These are phyloP conservation scores for Tyrophagus putrescentiae DNA, from an alignment of 1,140 invertebrate species.

Conservation along the genomic window DNA sequence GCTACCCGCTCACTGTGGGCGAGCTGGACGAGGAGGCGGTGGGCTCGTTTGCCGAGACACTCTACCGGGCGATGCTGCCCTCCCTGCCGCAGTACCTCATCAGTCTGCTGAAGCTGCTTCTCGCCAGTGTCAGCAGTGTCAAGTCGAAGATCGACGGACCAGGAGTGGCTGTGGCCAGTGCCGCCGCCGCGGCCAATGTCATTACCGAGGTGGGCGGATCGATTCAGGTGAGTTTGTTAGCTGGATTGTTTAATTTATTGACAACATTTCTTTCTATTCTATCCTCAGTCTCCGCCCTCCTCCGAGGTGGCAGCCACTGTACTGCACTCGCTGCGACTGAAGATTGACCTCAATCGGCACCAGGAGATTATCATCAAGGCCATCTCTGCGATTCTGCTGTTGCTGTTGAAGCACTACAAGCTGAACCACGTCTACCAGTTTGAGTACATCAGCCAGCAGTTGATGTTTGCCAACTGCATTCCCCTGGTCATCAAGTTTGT, in stretches of 20 bases:
- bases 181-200: constrained; percentile 5
- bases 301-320: constrained; percentile 95
- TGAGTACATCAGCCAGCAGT: constrained; percentile 96
- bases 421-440: constrained; percentile 99
- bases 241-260: no score
- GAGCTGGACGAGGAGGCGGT: constrained; percentile 20
- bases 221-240: no score
- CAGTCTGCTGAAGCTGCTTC: constrained; percentile 82
- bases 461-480: constrained; percentile 98
- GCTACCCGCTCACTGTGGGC: constrained; percentile 36
- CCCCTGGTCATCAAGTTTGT: constrained; percentile 96
- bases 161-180: not conserved
- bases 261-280: no score
- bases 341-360: constrained; percentile 92
- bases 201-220: constrained; percentile 3
- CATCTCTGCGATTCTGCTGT: constrained; percentile 77
- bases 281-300: no score
- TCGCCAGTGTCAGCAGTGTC: constrained; percentile 90
- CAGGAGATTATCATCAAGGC: constrained; percentile 99
- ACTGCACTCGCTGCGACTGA: constrained; percentile 88
- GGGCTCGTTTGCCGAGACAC: constrained; percentile 55
- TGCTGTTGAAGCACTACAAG: constrained; percentile 95
- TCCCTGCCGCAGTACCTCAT: constrained; percentile 94
- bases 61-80: constrained; percentile 79
- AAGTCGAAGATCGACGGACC: constrained; percentile 89